Base-by-base conservation (phyloP, 2,113 vertebrate species). In the Centropus unirufus region DNA sequence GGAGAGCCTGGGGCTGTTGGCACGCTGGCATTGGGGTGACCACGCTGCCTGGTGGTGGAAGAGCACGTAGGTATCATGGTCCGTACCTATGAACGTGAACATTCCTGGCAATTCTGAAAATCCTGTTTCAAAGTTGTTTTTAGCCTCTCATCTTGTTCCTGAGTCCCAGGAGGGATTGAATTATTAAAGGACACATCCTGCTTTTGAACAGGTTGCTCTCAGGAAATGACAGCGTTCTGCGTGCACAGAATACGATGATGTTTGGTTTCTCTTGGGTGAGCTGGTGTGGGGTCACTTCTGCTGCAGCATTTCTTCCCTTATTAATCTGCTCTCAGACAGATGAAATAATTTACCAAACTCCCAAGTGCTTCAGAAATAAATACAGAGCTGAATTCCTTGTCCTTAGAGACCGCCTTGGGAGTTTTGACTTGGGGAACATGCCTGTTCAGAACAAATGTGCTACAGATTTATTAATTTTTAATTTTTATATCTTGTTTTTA, bases 401-500 rank as follows among this genome's bases (percentile, higher is more conserved):
- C 69, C 36, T 90, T 55, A 40, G 78, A 73, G 75, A 70, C 54
- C 40, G 42, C n/a, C 17, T 47, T 85, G 75, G 67, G 73, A 90
- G 67, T 81, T 94, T 57, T 87, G 57, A 67, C 49, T 96, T 91
- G 7, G 26, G 66, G 75, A 82, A 24, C 93, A 52, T 0, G 2
- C 63, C 54, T 87, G 42, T 84, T 93, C 64, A 74, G 83, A 94
- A 76, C 58, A 61, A 81, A 68, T 61, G 5, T 75, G 30, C 14
- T 83, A 39, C 70, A 83, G 72, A 79, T 22, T 82, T 95, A 88
- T 21, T 88, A 91, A 93, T 95, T 94, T 94, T 94, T 80, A 55
- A 87, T 83, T 83, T 92, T 90, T 18, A 5, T 54, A 57, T 87
- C 32, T 80, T 76, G 40, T 83, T 96, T 94, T 92, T 87, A 93